A percentile compares a stretch with the other conserved stretches of the same genome.
These are phyloP conservation scores for Tenthredo distinguenda DNA, from an alignment of 2,888 invertebrate species.

Conservation along the genomic window DNA sequence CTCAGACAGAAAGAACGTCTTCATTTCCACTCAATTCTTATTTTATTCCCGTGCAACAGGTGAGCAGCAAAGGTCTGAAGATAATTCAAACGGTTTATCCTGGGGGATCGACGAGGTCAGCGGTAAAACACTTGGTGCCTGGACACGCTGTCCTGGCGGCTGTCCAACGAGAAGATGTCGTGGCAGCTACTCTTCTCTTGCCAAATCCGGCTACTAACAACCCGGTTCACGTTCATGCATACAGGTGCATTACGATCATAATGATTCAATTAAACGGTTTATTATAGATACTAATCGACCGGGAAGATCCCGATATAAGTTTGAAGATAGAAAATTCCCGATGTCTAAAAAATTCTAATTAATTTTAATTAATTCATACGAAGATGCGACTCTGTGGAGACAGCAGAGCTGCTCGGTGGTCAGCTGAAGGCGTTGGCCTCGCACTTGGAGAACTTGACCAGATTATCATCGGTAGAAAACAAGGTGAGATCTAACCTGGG, in stretches of 20 bases:
- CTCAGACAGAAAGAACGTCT: neutral
- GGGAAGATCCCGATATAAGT: no score
- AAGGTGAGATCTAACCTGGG: slow-evolving; percentile 89
- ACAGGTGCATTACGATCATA: slow-evolving; percentile 71
- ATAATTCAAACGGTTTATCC: slow-evolving; percentile 89
- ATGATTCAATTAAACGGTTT: neutral
- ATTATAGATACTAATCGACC: no score
- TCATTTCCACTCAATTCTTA: neutral
- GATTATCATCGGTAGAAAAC: slow-evolving; percentile 85
- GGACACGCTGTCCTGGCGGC: slow-evolving; percentile 96
- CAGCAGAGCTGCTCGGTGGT: slow-evolving; percentile 91
- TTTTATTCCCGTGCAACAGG: slow-evolving; percentile 76
- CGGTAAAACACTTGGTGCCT: slow-evolving; percentile 96
- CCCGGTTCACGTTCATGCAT: slow-evolving; percentile 97
- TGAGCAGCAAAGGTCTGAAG: slow-evolving; percentile 95
- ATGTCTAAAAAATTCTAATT: no score
- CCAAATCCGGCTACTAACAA: slow-evolving; percentile 97
- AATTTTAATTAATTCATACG: neutral
- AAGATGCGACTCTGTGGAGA: slow-evolving; percentile 95
- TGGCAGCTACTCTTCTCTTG: slow-evolving; percentile 94
- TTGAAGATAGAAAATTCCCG: no score
- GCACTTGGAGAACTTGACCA: slow-evolving; percentile 73
- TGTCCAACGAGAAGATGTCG: slow-evolving; percentile 94
- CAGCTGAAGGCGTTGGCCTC: slow-evolving; percentile 88
- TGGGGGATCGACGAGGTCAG: slow-evolving; percentile 77